These are phyloP conservation scores for Papilio gigon DNA, from an alignment of 2,888 invertebrate genomes.

Conservation along the genomic window DNA sequence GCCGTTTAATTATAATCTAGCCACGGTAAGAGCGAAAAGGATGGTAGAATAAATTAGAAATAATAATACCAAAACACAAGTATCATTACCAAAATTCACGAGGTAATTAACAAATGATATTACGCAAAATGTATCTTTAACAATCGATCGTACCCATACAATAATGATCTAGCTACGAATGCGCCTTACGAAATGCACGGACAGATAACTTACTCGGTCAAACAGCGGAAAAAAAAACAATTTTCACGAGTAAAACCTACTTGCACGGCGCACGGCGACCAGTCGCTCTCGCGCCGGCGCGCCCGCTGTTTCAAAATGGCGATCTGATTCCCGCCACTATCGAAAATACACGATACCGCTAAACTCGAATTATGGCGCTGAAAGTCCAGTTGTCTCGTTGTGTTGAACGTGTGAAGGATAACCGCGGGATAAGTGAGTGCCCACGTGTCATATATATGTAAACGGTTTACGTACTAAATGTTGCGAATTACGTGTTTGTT, in stretches of 20 bases:
- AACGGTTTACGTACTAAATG: constrained; percentile 24
- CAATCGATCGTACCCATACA: constrained; percentile 24
- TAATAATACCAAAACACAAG: neutral
- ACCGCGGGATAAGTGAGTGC: constrained; percentile 41
- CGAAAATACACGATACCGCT: constrained; percentile 22
- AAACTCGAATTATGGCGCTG: constrained; percentile 33
- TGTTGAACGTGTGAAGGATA: constrained; percentile 41
- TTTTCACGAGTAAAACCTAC: constrained; percentile 43
- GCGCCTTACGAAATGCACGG: constrained; percentile 41
- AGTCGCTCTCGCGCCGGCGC: constrained; percentile 43
- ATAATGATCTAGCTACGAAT: constrained; percentile 36
- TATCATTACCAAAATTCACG: neutral
- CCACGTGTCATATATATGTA: constrained; percentile 36
- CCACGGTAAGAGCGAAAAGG: neutral
- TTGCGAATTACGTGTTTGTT: constrained; percentile 19
- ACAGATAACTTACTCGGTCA: constrained; percentile 42
- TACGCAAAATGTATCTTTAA: constrained; percentile 22
- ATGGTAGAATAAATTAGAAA: neutral
- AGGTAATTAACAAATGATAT: constrained; percentile 8
- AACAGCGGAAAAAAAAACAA: constrained; percentile 40
- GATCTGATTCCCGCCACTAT: constrained; percentile 40
- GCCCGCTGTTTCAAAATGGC: constrained; percentile 42
- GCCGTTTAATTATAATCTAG: neutral
- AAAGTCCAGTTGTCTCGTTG: constrained; percentile 36
- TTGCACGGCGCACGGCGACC: constrained; percentile 40